phyloP scores from a whole-genome alignment of 2,797 vertebrate species.

The Pangasius djambal region DNA sequence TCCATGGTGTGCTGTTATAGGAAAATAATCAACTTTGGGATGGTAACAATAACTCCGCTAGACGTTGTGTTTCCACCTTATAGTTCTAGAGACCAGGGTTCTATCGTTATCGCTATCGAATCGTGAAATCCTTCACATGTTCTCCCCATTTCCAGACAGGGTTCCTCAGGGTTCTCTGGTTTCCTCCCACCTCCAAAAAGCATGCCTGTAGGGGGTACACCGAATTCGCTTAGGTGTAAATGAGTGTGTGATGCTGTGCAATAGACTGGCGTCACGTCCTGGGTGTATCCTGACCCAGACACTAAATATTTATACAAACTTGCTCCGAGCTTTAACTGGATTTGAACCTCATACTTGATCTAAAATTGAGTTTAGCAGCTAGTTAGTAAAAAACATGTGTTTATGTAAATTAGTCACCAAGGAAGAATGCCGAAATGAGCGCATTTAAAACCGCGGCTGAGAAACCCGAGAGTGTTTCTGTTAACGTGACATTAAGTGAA shows the following conservation, averaged over 20 bases:
- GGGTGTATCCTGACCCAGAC: neutral
- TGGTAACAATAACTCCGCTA: neutral
- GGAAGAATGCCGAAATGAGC: neutral
- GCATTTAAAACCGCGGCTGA: slow-evolving; percentile 24
- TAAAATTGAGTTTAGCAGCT: neutral
- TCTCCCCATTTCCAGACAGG: neutral
- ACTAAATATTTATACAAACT: neutral
- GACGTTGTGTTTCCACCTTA: neutral
- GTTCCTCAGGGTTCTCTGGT: neutral
- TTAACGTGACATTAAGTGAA: slow-evolving; percentile 66
- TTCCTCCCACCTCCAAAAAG: neutral
- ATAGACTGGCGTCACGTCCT: neutral
- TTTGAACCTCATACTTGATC: neutral
- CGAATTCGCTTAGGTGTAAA: neutral
- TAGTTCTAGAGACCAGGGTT: neutral
- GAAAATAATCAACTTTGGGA: neutral
- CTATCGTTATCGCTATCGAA: neutral
- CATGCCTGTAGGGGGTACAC: neutral
- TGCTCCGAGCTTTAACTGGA: neutral
- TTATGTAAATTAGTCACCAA: slow-evolving; percentile 7
- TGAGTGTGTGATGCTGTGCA: no score
- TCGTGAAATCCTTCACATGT: neutral
- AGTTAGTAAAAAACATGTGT: slow-evolving; percentile 7
- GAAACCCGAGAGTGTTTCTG: slow-evolving; percentile 43
- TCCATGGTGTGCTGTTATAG: neutral